phyloP scores from a whole-genome alignment of 2,113 vertebrate species.

The Corapipo altera region DNA sequence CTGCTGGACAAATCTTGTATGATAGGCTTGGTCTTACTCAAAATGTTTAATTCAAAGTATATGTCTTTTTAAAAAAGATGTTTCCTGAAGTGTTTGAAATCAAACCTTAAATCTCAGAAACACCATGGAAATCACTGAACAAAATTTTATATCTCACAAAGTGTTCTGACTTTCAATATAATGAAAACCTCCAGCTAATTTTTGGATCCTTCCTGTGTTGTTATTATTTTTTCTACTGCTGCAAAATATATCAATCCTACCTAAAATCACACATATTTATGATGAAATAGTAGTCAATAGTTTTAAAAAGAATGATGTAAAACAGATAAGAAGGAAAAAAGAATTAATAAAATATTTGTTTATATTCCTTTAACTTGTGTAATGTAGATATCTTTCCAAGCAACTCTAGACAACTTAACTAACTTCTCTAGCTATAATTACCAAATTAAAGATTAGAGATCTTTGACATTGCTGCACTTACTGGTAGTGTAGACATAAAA shows the following conservation, averaged over 20 bases:
- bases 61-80: neutral
- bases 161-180: neutral
- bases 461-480: neutral
- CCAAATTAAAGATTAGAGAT: neutral
- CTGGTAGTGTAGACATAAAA: neutral
- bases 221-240: neutral
- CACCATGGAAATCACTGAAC: neutral
- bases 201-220: neutral
- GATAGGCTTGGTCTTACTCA: neutral
- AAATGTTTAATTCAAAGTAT: neutral
- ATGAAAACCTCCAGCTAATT: neutral
- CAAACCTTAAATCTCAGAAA: neutral
- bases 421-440: neutral
- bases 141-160: neutral
- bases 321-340: neutral
- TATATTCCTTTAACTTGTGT: neutral
- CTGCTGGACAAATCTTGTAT: neutral
- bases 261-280: neutral
- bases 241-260: neutral
- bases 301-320: neutral
- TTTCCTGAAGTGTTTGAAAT: neutral
- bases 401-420: neutral
- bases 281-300: neutral
- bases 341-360: neutral
- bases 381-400: neutral